Conservation (phyloP, 2,113 vertebrate species). For the Menidia beryllina region DNA sequence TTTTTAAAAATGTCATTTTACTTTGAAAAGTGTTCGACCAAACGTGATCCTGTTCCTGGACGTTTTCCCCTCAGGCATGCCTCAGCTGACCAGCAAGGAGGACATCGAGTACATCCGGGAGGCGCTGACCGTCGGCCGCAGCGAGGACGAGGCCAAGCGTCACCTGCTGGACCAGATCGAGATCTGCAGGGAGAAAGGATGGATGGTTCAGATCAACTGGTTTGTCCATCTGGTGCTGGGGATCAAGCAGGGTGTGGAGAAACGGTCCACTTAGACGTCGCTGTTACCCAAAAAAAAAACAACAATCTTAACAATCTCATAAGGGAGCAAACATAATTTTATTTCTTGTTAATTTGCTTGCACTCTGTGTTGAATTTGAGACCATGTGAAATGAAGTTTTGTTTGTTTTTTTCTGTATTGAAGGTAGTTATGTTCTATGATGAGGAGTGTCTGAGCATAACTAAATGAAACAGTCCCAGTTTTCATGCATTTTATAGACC, state of each 20-base stretch:
- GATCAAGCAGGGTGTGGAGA: conserved; percentile 97
- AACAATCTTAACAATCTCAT: not conserved
- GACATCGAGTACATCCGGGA: conserved; percentile 98
- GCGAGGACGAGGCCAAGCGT: conserved; percentile 92
- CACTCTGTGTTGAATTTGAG: too few species aligned
- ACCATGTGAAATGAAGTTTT: too few species aligned
- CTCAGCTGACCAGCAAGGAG: conserved; percentile 96
- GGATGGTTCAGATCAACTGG: conserved; percentile 99
- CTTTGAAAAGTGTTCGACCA: not conserved
- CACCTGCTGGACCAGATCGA: conserved; percentile 98
- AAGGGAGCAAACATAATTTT: too few species aligned
- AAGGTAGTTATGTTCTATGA: not conserved
- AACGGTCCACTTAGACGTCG: conserved; percentile 84
- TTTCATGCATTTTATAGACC: conserved; percentile 4
- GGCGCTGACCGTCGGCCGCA: conserved; percentile 92
- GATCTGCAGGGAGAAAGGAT: conserved; percentile 97
- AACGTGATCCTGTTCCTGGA: not conserved
- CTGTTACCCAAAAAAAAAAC: not conserved
- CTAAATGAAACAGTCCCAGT: not conserved
- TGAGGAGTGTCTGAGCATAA: not conserved
- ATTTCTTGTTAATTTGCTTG: too few species aligned
- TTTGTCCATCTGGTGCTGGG: conserved; percentile 97
- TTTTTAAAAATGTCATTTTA: too few species aligned
- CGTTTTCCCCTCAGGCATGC: conserved; percentile 85
- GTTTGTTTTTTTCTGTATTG: not conserved